These are phyloP conservation scores for Trachelus tabidus DNA, from an alignment of 2,888 invertebrate genomes.

Conservation along the genomic window DNA sequence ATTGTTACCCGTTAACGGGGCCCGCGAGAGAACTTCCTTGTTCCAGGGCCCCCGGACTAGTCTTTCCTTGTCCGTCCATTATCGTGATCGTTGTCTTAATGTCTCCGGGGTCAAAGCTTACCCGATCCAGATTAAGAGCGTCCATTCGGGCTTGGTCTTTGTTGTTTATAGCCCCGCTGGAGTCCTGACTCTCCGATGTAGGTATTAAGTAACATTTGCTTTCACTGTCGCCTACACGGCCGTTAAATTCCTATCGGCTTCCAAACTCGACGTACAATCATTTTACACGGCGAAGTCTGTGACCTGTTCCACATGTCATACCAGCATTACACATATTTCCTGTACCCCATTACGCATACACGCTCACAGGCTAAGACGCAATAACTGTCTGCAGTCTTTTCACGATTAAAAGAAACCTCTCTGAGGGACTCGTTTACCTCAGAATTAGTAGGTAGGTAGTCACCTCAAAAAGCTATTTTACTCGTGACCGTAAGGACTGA, in stretches of 20 bases:
- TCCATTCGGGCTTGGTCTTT: conserved; percentile 36
- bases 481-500: no score
- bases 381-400: background rate
- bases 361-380: background rate
- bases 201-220: conserved; percentile 57
- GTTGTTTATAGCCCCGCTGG: conserved; percentile 38
- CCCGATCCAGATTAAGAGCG: conserved; percentile 12
- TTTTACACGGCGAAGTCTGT: background rate
- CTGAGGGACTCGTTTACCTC: background rate
- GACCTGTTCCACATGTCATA: background rate
- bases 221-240: conserved; percentile 59
- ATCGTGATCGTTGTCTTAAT: conserved; percentile 16
- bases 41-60: background rate
- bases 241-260: conserved; percentile 44
- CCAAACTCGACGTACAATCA: background rate
- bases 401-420: background rate
- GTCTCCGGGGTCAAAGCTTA: conserved; percentile 17
- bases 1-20: background rate
- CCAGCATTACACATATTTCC: background rate
- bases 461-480: background rate
- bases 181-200: conserved; percentile 36
- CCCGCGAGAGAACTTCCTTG: background rate
- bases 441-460: background rate
- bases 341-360: background rate
- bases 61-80: background rate